Conservation (phyloP, 2,797 vertebrate genomes). For the Nothura maculosa region DNA sequence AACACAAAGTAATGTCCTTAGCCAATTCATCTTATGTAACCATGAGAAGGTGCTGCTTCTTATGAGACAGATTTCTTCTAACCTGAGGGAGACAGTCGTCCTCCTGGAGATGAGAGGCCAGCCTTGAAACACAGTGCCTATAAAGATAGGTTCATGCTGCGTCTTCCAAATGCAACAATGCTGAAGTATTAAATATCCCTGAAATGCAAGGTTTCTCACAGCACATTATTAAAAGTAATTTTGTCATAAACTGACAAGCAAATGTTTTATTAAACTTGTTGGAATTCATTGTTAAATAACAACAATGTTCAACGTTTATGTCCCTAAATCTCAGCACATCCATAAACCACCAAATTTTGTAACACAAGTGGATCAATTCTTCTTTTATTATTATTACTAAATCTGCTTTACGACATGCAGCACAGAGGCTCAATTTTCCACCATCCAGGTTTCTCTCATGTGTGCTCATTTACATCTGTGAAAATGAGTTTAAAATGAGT, state of each 20-base stretch:
- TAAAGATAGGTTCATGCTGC: not conserved
- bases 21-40: not conserved
- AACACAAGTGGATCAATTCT: conserved; percentile 34
- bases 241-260: conserved; percentile 42
- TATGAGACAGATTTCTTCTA: conserved; percentile 1
- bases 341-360: conserved; percentile 8
- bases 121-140: conserved; percentile 1
- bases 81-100: not conserved
- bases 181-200: conserved; percentile 4
- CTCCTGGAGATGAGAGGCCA: not conserved
- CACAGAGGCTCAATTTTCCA: not conserved
- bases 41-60: not conserved
- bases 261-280: conserved; percentile 53
- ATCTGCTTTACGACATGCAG: not conserved
- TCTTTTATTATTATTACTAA: conserved; percentile 38
- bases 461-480: not conserved
- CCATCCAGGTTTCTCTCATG: not conserved
- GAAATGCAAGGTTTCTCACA: conserved; percentile 14
- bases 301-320: conserved; percentile 30
- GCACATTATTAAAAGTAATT: conserved; percentile 30
- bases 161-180: conserved; percentile 7
- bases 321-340: conserved; percentile 33
- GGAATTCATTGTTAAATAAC: conserved; percentile 54
- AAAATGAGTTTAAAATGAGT: not conserved
- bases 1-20: not conserved